Evolutionary conservation across 2,888 invertebrate genomes (phyloP).

Genomic region (Drosophila parthenogenetica): DNA sequence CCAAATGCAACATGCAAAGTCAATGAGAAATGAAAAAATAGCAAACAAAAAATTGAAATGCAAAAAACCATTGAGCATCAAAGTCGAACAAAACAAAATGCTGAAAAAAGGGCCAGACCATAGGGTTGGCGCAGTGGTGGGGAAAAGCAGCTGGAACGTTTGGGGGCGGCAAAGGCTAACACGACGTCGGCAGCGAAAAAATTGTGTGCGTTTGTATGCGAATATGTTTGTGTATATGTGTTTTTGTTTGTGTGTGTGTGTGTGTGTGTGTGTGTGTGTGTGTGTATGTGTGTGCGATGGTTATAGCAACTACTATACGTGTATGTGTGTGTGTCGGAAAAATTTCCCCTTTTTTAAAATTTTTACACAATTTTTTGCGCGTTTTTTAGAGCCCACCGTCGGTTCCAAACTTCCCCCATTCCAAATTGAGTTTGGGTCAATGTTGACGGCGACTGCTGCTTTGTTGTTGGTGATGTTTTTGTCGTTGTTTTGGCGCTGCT

Average conservation of each 20-base stretch:
- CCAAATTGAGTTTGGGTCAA: slow-evolving; percentile 76
- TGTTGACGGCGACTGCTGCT: slow-evolving; percentile 64
- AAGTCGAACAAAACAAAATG: slow-evolving; percentile 78
- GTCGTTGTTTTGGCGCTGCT: slow-evolving; percentile 70
- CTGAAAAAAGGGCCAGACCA: slow-evolving; percentile 46
- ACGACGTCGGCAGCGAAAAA: slow-evolving; percentile 68
- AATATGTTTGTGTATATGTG: slow-evolving; percentile 46
- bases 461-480: slow-evolving; percentile 38
- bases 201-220: slow-evolving; percentile 64
- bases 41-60: slow-evolving; percentile 30
- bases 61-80: slow-evolving; percentile 59
- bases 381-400: slow-evolving; percentile 77
- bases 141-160: slow-evolving; percentile 46
- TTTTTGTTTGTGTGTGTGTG: slow-evolving; percentile 25
- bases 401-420: slow-evolving; percentile 50
- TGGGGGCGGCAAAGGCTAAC: slow-evolving; percentile 77
- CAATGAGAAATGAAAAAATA: slow-evolving; percentile 45
- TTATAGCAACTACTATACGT: slow-evolving; percentile 29
- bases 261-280: slow-evolving; percentile 41
- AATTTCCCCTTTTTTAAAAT: slow-evolving; percentile 74
- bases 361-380: slow-evolving; percentile 73
- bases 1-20: slow-evolving; percentile 65
- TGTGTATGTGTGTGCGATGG: slow-evolving; percentile 44
- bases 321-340: slow-evolving; percentile 57
- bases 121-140: slow-evolving; percentile 26